Percentiles rank a stretch among this genome's conserved stretches.
These are phyloP conservation scores for Megalops atlanticus DNA, from an alignment of 2,113 vertebrate species.

Conservation along the genomic window DNA sequence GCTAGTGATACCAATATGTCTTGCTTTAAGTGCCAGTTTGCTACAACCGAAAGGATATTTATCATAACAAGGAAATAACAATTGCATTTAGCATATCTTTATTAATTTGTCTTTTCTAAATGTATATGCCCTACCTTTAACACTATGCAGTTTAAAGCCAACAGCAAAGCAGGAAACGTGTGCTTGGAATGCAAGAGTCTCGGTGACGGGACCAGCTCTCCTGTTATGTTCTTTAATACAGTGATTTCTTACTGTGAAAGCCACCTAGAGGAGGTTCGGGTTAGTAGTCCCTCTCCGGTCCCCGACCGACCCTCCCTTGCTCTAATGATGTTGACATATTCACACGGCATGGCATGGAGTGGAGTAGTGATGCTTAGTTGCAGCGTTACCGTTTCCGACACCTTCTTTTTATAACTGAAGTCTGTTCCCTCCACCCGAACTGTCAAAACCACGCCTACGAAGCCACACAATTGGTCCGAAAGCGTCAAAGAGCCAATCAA, in stretches of 20 bases:
- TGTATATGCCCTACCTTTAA: constrained; percentile 4
- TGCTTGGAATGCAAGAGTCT: constrained; percentile 32
- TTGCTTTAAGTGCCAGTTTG: background rate
- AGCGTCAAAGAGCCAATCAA: constrained; percentile 87
- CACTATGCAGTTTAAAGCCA: constrained; percentile 7
- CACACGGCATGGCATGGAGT: constrained; percentile 82
- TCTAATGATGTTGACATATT: constrained; percentile 87
- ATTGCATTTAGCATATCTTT: too few relatives aligned
- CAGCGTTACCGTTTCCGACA: constrained; percentile 90
- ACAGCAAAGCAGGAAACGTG: constrained; percentile 26
- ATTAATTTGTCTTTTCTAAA: background rate
- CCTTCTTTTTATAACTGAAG: constrained; percentile 92
- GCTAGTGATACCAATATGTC: too few relatives aligned
- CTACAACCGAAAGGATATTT: background rate
- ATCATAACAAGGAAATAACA: too few relatives aligned
- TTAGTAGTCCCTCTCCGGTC: constrained; percentile 43
- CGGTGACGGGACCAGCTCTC: constrained; percentile 16
- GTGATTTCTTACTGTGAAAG: constrained; percentile 36
- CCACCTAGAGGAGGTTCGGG: constrained; percentile 24
- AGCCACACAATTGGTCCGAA: constrained; percentile 83
- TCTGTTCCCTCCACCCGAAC: constrained; percentile 75
- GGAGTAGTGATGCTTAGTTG: constrained; percentile 81
- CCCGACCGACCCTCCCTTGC: constrained; percentile 66
- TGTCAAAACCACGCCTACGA: constrained; percentile 87
- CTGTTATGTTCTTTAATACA: constrained; percentile 35